Percentiles rank a stretch among this genome's conserved stretches.
Conservation (phyloP, 2,888 invertebrate species). For the Nomada fucata region DNA sequence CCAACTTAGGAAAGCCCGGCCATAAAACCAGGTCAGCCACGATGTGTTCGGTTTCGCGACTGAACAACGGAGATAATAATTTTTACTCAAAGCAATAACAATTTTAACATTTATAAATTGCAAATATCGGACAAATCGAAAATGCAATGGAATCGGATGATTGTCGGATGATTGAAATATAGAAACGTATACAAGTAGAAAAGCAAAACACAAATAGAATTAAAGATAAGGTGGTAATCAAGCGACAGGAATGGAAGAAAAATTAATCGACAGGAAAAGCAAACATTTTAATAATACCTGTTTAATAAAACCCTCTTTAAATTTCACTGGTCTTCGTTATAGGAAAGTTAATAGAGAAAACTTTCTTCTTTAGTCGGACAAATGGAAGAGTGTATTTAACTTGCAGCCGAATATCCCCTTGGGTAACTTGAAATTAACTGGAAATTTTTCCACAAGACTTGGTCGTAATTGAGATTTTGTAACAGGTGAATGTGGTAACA, state of each 20-base stretch:
- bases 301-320: conserved; percentile 63
- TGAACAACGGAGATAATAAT: no score
- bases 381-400: conserved; percentile 51
- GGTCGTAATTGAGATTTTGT: not conserved
- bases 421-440: not conserved
- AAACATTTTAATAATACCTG: conserved; percentile 56
- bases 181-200: no score
- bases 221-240: not conserved
- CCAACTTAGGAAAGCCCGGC: no score
- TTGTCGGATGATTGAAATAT: no score
- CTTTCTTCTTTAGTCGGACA: conserved; percentile 15
- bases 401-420: conserved; percentile 41
- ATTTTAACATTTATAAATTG: no score
- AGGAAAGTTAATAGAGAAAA: conserved; percentile 42
- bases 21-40: no score
- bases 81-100: no score
- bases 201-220: no score
- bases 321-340: conserved; percentile 42
- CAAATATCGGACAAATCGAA: no score
- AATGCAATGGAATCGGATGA: no score
- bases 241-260: no score
- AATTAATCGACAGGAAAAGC: not conserved
- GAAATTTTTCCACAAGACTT: not conserved
- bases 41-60: no score
- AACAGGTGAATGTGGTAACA: not conserved